Conservation (phyloP, 1,140 invertebrate genomes). For the Harlomillsia oculata region DNA sequence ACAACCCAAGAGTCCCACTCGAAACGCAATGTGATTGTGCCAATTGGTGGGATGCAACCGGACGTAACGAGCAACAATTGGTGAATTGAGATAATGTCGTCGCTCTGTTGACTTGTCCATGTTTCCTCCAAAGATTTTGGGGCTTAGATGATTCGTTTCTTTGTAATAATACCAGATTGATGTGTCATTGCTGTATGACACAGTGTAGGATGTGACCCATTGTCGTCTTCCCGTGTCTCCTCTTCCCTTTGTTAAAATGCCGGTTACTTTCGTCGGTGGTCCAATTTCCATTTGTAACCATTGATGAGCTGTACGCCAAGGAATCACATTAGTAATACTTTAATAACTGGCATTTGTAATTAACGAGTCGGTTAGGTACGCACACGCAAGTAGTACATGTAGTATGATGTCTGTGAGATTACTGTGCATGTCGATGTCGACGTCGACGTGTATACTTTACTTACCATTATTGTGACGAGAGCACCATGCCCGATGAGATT, state of each 20-base stretch:
- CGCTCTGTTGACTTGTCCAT: constrained; percentile 47
- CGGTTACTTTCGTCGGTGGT: constrained; percentile 48
- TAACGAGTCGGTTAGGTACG: neutral
- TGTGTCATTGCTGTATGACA: constrained; percentile 51
- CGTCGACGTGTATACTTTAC: no score
- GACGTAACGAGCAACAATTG: constrained; percentile 47
- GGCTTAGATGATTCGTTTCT: constrained; percentile 47
- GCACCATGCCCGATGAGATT: constrained; percentile 50
- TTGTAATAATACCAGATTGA: constrained; percentile 50
- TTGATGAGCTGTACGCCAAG: constrained; percentile 43
- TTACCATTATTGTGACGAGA: constrained; percentile 47
- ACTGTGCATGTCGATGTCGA: no score
- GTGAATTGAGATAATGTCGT: constrained; percentile 48
- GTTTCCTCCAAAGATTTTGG: constrained; percentile 51
- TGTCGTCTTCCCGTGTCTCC: constrained; percentile 46
- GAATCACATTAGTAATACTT: neutral
- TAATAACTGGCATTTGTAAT: neutral
- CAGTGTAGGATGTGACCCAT: constrained; percentile 49
- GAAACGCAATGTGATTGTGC: constrained; percentile 45
- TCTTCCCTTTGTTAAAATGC: constrained; percentile 48
- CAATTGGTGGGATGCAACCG: constrained; percentile 48
- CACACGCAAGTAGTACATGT: no score
- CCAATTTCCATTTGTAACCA: constrained; percentile 53
- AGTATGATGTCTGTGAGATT: no score
- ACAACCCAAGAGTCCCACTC: constrained; percentile 48